These are phyloP conservation scores for Homalodisca vitripennis DNA, from an alignment of 1,140 invertebrate genomes.

Conservation along the genomic window DNA sequence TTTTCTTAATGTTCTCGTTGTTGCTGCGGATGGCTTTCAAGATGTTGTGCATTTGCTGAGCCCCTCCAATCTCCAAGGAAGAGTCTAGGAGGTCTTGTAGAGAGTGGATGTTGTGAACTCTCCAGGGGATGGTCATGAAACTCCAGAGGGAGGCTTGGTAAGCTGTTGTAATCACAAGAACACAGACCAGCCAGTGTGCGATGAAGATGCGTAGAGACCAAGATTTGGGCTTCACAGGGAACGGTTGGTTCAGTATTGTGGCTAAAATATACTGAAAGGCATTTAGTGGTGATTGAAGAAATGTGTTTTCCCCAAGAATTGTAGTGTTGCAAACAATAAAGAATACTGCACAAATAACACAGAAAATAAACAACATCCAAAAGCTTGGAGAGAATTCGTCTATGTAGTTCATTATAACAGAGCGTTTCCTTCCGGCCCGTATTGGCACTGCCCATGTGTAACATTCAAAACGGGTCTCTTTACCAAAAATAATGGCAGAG, in stretches of 20 bases:
- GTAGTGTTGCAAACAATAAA: constrained; percentile 4
- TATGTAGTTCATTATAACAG: constrained; percentile 33
- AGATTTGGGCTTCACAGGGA: constrained; percentile 9
- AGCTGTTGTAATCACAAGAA: constrained; percentile 37
- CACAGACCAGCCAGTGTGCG: constrained; percentile 34
- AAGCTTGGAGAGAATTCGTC: constrained; percentile 33
- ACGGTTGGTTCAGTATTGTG: constrained; percentile 36
- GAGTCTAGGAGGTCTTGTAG: constrained; percentile 35
- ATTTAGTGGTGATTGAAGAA: not conserved
- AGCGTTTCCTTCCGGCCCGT: constrained; percentile 32
- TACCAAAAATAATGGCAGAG: constrained; percentile 1
- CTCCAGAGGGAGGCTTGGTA: constrained; percentile 39
- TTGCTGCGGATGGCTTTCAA: constrained; percentile 31
- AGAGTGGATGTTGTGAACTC: constrained; percentile 33
- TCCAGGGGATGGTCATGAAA: constrained; percentile 37
- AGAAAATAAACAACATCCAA: constrained; percentile 32
- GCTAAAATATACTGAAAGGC: constrained; percentile 31
- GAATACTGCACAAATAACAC: not conserved
- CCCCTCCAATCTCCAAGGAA: constrained; percentile 25
- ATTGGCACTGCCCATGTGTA: constrained; percentile 39
- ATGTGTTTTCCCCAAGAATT: constrained; percentile 7
- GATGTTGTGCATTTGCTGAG: constrained; percentile 33
- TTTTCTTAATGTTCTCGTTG: constrained; percentile 16
- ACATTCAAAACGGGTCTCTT: constrained; percentile 33
- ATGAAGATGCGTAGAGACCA: constrained; percentile 33